Base-by-base conservation (phyloP, 2,113 vertebrate species). In the Sciurus niger region DNA sequence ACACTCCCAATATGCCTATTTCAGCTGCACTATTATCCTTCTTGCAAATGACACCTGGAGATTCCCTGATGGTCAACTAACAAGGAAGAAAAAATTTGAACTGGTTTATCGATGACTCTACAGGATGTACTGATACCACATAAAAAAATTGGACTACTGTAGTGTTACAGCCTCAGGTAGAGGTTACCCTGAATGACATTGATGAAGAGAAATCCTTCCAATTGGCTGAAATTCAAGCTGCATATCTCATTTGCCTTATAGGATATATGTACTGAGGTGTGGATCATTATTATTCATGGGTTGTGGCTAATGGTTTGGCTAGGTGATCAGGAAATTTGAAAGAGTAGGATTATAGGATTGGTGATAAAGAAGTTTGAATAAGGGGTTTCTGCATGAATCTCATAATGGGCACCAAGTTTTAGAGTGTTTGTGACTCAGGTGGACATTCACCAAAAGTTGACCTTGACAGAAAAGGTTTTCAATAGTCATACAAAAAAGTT, bases 231-330 rank as follows among this genome's bases (percentile, higher is more conserved):
- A 97, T 96, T 97, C 94, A 82, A 97, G 95, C 65, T 92, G 74
- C 93, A 96, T 90, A 96, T 93, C 58, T 96, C 85, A 74, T n/a
- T 83, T 89, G 4, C 55, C 37, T 93, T 14, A 46, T 43, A 96
- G 78, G 68, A 74, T 89, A 94, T 92, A 89, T 84, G 95, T 76
- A 76, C 72, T 90, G 51, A 95, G 95, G 76, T 97, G 43, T 68
- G 94, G 73, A 55, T 96, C 74, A 90, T 97, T 98, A 98, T 94
- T 96, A 93, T 96, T 95, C 78, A 83, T 94, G 40, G 32, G 2
- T 77, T 85, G 40, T 94, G 43, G 53, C 13, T 93, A 96, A 93
- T 93, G 16, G 51, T 90, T 91, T 97, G 78, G n/a, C 48, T 79
- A n/a, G 48, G 11, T 67, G 68, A 94, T 94, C 18, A 89, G 78